Evolutionary conservation across 2,797 vertebrate species (phyloP).

Genomic region (Muscicapa comitata): DNA sequence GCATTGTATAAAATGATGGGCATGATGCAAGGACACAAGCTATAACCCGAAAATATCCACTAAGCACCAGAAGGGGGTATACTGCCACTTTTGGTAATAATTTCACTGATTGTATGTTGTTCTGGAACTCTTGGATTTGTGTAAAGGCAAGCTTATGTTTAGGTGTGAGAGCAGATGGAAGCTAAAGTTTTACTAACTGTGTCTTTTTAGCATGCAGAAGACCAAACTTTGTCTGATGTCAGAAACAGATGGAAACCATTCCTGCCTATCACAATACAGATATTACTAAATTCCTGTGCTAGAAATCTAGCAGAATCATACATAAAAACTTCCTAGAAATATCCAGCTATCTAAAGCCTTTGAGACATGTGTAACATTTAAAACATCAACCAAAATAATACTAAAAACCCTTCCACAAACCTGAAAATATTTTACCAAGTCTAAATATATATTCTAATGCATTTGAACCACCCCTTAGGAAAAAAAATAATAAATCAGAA

Average conservation of each 20-base stretch:
- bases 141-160: not conserved
- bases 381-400: not conserved
- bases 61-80: not conserved
- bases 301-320: not conserved
- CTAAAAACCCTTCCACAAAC: not conserved
- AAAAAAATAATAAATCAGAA: not conserved
- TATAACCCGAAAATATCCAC: not conserved
- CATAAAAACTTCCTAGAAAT: not conserved
- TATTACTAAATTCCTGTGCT: not conserved
- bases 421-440: not conserved
- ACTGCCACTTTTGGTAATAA: not conserved
- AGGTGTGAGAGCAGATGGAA: slow-evolving; percentile 31
- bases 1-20: rapidly evolving
- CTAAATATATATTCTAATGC: not conserved
- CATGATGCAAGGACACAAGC: not conserved
- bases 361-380: not conserved
- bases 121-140: not conserved
- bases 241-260: not conserved
- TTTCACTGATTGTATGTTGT: not conserved
- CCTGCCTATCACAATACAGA: not conserved
- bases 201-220: not conserved
- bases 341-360: not conserved
- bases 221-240: not conserved
- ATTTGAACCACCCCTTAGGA: not conserved
- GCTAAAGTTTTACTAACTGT: not conserved